Percentiles rank a stretch among this genome's conserved stretches.
Conservation (phyloP, 2,888 invertebrate genomes). For the Cephus rjabovi region DNA sequence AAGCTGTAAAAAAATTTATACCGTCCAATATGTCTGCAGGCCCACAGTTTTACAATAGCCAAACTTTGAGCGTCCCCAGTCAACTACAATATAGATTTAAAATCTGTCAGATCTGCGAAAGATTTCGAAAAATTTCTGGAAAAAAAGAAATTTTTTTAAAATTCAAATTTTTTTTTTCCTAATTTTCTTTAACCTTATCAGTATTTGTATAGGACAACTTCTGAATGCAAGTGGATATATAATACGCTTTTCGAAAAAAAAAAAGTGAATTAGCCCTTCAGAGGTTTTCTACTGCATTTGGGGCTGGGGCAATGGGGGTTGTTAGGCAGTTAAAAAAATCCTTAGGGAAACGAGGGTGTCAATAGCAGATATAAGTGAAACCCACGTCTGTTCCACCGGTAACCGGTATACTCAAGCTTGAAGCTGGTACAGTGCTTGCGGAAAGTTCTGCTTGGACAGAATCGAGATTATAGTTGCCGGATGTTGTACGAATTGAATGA, state of each 20-base stretch:
- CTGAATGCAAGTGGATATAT: background rate
- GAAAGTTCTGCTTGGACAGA: background rate
- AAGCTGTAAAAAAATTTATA: constrained; percentile 26
- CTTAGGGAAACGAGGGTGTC: background rate
- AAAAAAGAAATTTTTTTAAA: no score
- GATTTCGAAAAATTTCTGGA: background rate
- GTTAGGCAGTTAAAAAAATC: constrained; percentile 1
- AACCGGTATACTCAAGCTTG: background rate
- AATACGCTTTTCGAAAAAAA: background rate
- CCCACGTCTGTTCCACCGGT: background rate
- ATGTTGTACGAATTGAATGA: constrained; percentile 64
- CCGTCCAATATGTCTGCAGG: background rate
- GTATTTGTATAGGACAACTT: background rate
- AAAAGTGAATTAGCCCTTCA: constrained; percentile 3
- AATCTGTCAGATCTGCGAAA: background rate
- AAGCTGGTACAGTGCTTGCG: background rate
- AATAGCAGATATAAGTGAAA: background rate
- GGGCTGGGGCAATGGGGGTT: background rate
- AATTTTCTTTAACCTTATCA: background rate
- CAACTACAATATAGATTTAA: background rate
- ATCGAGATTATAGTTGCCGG: constrained; percentile 41
- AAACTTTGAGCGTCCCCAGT: background rate
- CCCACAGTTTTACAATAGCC: background rate
- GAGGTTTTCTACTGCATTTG: background rate
- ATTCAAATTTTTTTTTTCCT: no score